phyloP scores from a whole-genome alignment of 2,797 vertebrate species.

The Cetoscarus ocellatus region DNA sequence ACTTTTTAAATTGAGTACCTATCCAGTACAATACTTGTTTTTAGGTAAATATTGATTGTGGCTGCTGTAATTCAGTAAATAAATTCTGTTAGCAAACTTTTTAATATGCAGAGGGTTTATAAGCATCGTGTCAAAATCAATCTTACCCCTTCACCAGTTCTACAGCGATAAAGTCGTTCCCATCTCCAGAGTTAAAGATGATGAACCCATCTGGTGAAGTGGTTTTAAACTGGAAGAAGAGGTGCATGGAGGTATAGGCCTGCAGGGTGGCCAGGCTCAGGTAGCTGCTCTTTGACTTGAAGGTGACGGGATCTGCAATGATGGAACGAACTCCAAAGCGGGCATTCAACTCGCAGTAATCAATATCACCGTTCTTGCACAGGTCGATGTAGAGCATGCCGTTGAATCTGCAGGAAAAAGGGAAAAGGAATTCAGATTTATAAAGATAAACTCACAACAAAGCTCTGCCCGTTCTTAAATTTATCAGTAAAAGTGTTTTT shows the following conservation, averaged over 20 bases:
- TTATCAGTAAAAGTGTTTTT: too few relatives aligned
- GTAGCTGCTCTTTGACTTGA: conserved; percentile 98
- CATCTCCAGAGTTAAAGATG: conserved; percentile 97
- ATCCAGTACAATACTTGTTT: too few relatives aligned
- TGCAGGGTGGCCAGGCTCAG: conserved; percentile 96
- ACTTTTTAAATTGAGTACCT: too few relatives aligned
- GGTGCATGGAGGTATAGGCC: conserved; percentile 99
- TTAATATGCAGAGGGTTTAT: neutral
- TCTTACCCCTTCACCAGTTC: conserved; percentile 98
- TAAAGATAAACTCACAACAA: neutral
- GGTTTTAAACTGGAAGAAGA: conserved; percentile 99
- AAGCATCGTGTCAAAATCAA: neutral
- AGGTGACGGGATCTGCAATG: conserved; percentile 97
- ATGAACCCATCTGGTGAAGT: conserved; percentile 97
- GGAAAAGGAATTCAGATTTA: conserved; percentile 1
- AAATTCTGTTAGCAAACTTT: neutral
- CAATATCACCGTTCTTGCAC: conserved; percentile 99
- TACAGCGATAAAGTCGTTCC: conserved; percentile 97
- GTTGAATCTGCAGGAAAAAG: conserved; percentile 88
- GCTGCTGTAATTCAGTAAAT: neutral
- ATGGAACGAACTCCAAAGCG: conserved; percentile 97
- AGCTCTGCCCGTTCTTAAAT: too few relatives aligned
- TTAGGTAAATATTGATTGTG: too few relatives aligned
- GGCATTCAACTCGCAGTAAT: conserved; percentile 97
- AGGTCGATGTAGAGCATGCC: conserved; percentile 98